These are phyloP conservation scores for Syngnathus scovelli DNA, from an alignment of 2,113 vertebrate genomes.

Conservation along the genomic window DNA sequence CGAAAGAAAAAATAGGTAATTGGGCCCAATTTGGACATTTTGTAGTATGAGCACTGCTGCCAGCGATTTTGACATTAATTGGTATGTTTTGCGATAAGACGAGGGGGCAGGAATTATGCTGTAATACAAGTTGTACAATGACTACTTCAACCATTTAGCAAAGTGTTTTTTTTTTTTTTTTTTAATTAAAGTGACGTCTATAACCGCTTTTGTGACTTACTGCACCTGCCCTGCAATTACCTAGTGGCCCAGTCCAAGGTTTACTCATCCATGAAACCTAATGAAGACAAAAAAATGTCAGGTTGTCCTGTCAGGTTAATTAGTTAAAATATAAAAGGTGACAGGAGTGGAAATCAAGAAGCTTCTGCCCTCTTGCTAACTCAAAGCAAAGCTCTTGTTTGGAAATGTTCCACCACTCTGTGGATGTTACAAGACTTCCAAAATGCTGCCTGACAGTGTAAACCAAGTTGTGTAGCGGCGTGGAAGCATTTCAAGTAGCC, in stretches of 20 bases:
- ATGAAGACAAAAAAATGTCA: neutral
- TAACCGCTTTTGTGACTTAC: neutral
- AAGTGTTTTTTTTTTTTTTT: too few relatives aligned
- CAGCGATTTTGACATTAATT: neutral
- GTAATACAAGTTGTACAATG: neutral
- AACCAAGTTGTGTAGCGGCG: neutral
- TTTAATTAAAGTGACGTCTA: neutral
- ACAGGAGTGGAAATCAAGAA: neutral
- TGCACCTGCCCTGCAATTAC: neutral
- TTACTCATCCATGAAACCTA: neutral
- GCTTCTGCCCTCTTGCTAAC: neutral
- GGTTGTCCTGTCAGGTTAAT: too few relatives aligned
- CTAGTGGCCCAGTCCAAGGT: neutral
- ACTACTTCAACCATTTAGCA: neutral
- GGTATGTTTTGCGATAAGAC: neutral
- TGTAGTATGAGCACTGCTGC: too few relatives aligned
- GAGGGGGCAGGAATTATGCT: neutral
- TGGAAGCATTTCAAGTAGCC: neutral
- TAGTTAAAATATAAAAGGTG: neutral
- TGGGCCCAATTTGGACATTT: neutral
- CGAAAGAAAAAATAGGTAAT: neutral
- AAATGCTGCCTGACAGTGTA: neutral
- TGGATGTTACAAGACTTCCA: neutral
- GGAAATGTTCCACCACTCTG: neutral
- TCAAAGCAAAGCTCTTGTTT: neutral